phyloP scores from a whole-genome alignment of 2,113 vertebrate species.

The Zosterops borbonicus region DNA sequence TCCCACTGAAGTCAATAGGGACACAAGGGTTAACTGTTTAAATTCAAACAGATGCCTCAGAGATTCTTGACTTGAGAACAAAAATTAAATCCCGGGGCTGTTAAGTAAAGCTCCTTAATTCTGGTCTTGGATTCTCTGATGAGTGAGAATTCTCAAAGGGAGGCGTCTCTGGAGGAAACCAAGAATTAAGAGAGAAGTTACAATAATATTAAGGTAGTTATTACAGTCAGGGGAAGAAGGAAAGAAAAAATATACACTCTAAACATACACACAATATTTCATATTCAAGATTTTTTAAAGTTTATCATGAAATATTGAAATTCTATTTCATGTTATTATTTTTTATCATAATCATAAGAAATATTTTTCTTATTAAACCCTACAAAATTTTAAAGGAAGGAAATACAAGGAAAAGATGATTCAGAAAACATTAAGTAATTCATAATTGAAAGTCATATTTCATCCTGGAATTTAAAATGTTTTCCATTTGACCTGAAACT shows the following conservation, averaged over 20 bases:
- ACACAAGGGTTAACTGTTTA: slow-evolving; percentile 45
- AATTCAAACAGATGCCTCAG: slow-evolving; percentile 30
- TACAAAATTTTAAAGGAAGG: not conserved
- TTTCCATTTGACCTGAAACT: not conserved
- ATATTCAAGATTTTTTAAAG: not conserved
- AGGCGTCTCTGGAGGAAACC: not conserved
- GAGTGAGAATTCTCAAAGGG: not conserved
- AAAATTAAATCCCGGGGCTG: not conserved
- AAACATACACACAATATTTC: not conserved
- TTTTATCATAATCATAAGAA: not conserved
- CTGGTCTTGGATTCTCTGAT: not conserved
- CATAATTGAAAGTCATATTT: not conserved
- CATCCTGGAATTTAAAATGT: not conserved
- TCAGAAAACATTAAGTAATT: not conserved
- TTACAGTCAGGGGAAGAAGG: not conserved
- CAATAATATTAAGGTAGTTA: not conserved
- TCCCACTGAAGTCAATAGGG: slow-evolving; percentile 1
- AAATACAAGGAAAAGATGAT: not conserved
- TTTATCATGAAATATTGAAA: not conserved
- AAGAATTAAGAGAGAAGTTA: not conserved
- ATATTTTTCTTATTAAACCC: not conserved
- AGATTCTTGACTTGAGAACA: not conserved
- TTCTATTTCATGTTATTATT: not conserved
- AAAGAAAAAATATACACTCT: not conserved
- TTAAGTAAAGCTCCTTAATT: not conserved